Base-by-base conservation (phyloP, 2,888 invertebrate species). In the Andrena dorsata region DNA sequence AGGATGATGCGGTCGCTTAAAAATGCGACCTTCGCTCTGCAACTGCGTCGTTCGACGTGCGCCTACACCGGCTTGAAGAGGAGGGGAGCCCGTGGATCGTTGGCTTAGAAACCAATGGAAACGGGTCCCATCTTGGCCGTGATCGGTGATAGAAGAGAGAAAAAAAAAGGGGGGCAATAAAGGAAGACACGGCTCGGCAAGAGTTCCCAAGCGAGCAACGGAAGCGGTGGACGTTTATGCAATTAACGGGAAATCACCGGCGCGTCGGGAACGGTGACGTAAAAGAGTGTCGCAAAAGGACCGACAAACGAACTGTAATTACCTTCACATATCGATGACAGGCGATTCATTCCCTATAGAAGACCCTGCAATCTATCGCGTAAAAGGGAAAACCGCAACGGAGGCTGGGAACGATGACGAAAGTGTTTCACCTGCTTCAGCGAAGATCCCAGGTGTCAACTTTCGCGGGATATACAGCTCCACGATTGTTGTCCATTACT, bases 1-100 rank as follows among this genome's bases (percentile, higher is more conserved):
- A 84, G 83, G 84, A 89, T 90, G 90, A 90, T 87, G 90, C 85
- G 85, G 87, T 63, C 84, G 80, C 80, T 87, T 78, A 90, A 90
- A 89, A 90, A 90, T 90, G 88, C 84, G 87, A 87, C 90, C 90
- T 90, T 90, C 88, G 81, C 83, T 81, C 68, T 80, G 83, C 70
- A 78, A 86, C 83, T 83, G 82, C 86, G 86, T 78, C 85, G 84
- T 70, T 65, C 60, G 60, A 73, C 65, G 76, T 26, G 35, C 56
- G 28, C 28, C 75, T 58, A 66, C 76, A 71, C 53, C 73, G 66
- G 56, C 61, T 58, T 58, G n/a, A 47, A 56, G 60, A 13, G 28
- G 16, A 35, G 32, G 61, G 56, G 7, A n/a, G 28, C 13, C 28
- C 16, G 32, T 32, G 68, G 30, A 68, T 32, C 35, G 10, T 26